Base-by-base conservation (phyloP, 35 echinoderm and acorn worm species). In the Apostichopus californicus region DNA sequence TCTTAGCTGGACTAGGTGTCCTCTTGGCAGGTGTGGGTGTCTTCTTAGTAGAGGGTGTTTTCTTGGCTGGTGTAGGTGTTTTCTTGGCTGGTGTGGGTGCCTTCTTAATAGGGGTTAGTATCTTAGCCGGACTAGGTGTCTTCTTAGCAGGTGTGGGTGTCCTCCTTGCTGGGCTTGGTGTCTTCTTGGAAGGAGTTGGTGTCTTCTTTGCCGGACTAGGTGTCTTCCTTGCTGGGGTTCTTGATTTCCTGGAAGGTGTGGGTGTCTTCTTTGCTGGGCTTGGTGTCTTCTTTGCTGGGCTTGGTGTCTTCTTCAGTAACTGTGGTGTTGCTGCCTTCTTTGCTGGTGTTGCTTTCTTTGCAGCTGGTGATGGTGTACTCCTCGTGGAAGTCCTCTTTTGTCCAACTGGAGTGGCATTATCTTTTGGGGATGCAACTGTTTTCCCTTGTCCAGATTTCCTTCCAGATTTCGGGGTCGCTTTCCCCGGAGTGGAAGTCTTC, bases 101-200 rank as follows among this genome's bases (percentile, higher is more conserved):
- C 17, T 34, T 83, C 17, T 17, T 78, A 46, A 4, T 10, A 78
- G 5, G 87, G 66, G 28, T 80, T 90, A 28, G 78, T 21, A 80
- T 82, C 56, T 77, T 20, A 80, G 75, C 88, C 17, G 79, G 78
- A 13, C 24, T 90, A 70, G 93, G 89, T 60, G 93, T 91, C 66
- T 80, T 91, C 56, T 95, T 95, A 0, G 73, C 86, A 88, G 94
- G 60, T 57, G 65, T 95, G 13, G 90, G 90, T 52, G 90, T 95
- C 64, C 3, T 26, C 71, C 71, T 83, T 61, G 93, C 77, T 22
- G 77, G 34, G 57, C 71, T 78, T 1, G 59, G 17, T 24, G 54
- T n/a, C 66, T 92, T 92, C 52, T 78, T 77, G 52, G 52, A 15
- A 55, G 85, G 75, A 23, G 79, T 92, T 6, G 93, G 66, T 70